Evolutionary conservation across 1,140 invertebrate species (phyloP), one percentile per base, ranked within the genome.

Genomic region (Idris sp.): DNA sequence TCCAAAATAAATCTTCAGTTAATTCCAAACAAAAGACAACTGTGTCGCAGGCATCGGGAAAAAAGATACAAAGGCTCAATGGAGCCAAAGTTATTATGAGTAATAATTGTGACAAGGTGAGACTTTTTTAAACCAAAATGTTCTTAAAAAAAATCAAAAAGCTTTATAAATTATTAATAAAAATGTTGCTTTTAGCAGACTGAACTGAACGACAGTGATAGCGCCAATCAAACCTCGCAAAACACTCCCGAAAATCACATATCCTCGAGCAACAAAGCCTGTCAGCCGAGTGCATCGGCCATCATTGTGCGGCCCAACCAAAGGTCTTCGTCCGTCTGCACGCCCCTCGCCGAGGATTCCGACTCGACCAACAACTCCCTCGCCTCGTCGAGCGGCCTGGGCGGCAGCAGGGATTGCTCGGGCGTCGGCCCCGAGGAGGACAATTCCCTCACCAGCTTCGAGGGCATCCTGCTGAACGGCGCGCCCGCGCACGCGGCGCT

Each of bases 371-470:
- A 89, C 67, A 90, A 90, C 78, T 90, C 89, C 2, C 65, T 90
- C 30, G 89, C 89, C 4, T 90, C 89, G 2, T 90, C 88, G 49
- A 89, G 87, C 38, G 88, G 88, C n/a, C 82, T 89, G 4, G 88
- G 88, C 18, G 88, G 87, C 4, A 87, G 85, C 35, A 77, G 87
- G 19, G 81, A 86, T 79, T 80, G 84, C 74, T 82, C 88, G 19
- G 77, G 85, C 78, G 72, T 89, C 62, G 76, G 88, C 68, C 71
- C 85, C 2, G 89, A 90, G 58, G 90, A 91, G 40, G 91, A 91
- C 19, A 91, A 91, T 67, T 91, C 90, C 0, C 69, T 91, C 2
- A 91, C 90, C 7, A 91, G 90, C 78, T 91, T 92, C 72, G 91
- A 92, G 56, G 90, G 91, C 16, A 87, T 90, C 14, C 68, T 91